Conservation (phyloP, 2,113 vertebrate genomes). For the Cnemophilus loriae region DNA sequence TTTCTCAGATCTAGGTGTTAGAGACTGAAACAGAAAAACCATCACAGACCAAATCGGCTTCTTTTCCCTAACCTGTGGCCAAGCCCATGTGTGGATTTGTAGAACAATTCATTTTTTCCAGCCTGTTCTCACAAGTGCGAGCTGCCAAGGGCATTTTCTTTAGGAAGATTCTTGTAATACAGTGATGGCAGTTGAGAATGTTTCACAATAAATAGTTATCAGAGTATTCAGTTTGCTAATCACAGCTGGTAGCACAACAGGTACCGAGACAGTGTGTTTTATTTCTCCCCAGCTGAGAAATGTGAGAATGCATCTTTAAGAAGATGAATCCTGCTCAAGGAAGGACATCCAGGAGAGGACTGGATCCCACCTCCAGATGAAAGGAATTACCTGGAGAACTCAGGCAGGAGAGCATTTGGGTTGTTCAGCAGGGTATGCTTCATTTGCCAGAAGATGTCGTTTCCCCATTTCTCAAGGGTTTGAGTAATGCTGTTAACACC, state of each 20-base stretch:
- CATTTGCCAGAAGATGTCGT: slow-evolving; percentile 68
- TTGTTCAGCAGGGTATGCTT: slow-evolving; percentile 63
- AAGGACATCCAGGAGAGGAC: not conserved
- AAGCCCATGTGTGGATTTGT: not conserved
- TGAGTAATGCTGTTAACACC: slow-evolving; percentile 64
- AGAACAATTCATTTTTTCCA: not conserved
- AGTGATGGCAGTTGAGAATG: not conserved
- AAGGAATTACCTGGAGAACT: slow-evolving; percentile 67
- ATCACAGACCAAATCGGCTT: not conserved
- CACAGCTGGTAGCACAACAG: not conserved
- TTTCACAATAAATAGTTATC: not conserved
- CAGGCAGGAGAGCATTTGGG: slow-evolving; percentile 53
- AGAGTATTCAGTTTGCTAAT: not conserved
- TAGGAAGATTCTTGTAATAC: not conserved
- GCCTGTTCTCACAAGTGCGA: not conserved
- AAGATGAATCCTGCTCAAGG: not conserved
- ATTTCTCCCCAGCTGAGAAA: not conserved
- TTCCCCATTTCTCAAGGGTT: slow-evolving; percentile 70
- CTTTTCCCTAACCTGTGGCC: not conserved
- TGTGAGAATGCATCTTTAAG: not conserved
- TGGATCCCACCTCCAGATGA: not conserved
- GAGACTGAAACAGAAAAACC: not conserved
- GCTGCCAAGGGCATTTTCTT: not conserved
- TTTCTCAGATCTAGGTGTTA: not conserved
- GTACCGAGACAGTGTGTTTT: not conserved